A percentile compares a stretch with the other conserved stretches of the same genome.
These are phyloP conservation scores for Uria lomvia DNA, from an alignment of 2,113 vertebrate genomes.

Conservation along the genomic window DNA sequence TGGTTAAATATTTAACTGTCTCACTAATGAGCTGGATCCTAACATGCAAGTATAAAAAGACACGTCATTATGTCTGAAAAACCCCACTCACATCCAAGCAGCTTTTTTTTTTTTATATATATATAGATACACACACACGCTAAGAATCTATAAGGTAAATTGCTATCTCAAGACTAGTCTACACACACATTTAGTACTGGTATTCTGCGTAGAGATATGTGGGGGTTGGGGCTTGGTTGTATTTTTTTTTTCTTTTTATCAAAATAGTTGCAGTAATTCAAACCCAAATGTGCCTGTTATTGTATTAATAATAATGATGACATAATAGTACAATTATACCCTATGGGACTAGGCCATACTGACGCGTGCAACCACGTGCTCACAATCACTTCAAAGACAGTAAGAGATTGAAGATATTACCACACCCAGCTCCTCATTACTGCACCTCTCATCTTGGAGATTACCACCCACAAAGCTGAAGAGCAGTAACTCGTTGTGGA, in stretches of 20 bases:
- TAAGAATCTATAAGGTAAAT: neutral
- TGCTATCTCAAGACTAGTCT: neutral
- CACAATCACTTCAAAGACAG: neutral
- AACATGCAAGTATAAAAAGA: neutral
- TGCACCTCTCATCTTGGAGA: neutral
- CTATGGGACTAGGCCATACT: neutral
- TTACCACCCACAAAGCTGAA: slow-evolving; percentile 35
- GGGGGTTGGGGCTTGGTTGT: neutral
- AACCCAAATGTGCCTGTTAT: neutral
- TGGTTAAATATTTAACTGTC: slow-evolving; percentile 22
- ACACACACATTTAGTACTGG: neutral
- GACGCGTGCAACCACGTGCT: neutral
- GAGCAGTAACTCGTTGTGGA: neutral
- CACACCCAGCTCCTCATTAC: neutral
- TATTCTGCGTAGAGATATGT: neutral
- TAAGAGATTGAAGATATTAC: slow-evolving; percentile 21
- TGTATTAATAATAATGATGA: neutral
- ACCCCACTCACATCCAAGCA: neutral
- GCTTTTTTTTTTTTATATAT: neutral
- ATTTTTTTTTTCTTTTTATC: neutral
- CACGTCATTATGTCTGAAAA: neutral
- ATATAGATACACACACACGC: accelerated
- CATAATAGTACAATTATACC: slow-evolving; percentile 16
- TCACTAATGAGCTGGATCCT: neutral
- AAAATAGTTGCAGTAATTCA: neutral